A percentile compares a stretch with the other conserved stretches of the same genome.
phyloP scores from a whole-genome alignment of 1,140 invertebrate genomes.

The Lucilia cuprina region DNA sequence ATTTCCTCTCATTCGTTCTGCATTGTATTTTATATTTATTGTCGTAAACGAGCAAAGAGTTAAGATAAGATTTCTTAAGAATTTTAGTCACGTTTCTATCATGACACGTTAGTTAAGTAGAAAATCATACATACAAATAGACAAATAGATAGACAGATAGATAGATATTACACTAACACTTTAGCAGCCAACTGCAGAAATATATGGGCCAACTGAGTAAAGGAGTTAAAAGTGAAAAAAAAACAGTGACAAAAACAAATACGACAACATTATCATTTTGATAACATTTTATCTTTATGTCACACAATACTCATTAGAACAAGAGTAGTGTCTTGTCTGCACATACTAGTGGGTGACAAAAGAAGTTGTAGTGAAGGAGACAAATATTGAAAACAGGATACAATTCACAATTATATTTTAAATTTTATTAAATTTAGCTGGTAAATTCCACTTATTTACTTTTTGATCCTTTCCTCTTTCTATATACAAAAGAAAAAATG shows the following conservation, averaged over 20 bases:
- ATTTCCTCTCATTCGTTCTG: no score
- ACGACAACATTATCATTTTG: not conserved
- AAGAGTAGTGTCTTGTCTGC: no score
- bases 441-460: no score
- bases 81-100: not conserved
- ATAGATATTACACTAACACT: not conserved
- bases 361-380: not conserved
- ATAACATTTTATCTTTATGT: not conserved
- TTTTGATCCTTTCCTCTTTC: no score
- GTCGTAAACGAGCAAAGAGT: conserved; percentile 9
- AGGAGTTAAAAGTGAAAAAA: not conserved
- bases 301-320: not conserved
- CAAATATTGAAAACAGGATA: not conserved
- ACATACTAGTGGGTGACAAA: not conserved
- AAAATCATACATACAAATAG: not conserved
- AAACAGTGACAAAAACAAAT: not conserved
- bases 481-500: no score
- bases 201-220: not conserved
- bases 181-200: not conserved
- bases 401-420: no score
- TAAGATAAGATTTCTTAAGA: conserved; percentile 10
- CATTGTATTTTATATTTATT: not conserved
- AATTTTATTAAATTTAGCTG: no score
- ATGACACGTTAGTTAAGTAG: conserved; percentile 3
- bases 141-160: not conserved